A percentile compares a stretch with the other conserved stretches of the same genome.
phyloP scores from a whole-genome alignment of 64 coral and sea anemone species.

The Acropora tenuis region DNA sequence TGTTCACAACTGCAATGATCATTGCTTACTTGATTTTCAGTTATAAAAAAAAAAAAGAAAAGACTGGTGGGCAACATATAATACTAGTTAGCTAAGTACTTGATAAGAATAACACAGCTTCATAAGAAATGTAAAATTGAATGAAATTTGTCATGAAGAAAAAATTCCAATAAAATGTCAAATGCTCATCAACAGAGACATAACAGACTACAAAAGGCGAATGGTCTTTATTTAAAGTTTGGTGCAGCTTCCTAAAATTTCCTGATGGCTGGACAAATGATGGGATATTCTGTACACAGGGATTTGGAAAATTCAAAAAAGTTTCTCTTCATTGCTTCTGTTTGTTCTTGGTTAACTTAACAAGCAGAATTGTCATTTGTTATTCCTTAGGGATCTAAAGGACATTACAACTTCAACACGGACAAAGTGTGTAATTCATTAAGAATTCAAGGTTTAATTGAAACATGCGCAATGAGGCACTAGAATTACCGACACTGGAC shows the following conservation, averaged over 20 bases:
- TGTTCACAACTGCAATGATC: too few species aligned
- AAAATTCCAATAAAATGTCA: neutral
- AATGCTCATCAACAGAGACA: neutral
- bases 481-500: too few species aligned
- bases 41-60: neutral
- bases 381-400: too few species aligned
- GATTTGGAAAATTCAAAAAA: neutral
- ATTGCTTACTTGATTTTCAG: too few species aligned
- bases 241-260: neutral
- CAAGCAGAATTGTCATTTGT: too few species aligned
- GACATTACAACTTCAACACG: too few species aligned
- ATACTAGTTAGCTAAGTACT: neutral
- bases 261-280: conserved; percentile 1
- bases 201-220: conserved; percentile 4
- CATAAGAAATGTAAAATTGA: neutral
- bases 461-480: too few species aligned
- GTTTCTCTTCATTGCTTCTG: too few species aligned
- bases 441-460: too few species aligned
- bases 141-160: neutral
- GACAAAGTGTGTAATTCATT: too few species aligned
- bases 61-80: too few species aligned
- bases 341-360: too few species aligned
- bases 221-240: conserved; percentile 16
- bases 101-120: neutral
- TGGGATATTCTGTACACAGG: neutral